Evolutionary conservation across 2,888 invertebrate species (phyloP), one percentile per base, ranked within the genome.

Genomic region (Trisateles emortualis): DNA sequence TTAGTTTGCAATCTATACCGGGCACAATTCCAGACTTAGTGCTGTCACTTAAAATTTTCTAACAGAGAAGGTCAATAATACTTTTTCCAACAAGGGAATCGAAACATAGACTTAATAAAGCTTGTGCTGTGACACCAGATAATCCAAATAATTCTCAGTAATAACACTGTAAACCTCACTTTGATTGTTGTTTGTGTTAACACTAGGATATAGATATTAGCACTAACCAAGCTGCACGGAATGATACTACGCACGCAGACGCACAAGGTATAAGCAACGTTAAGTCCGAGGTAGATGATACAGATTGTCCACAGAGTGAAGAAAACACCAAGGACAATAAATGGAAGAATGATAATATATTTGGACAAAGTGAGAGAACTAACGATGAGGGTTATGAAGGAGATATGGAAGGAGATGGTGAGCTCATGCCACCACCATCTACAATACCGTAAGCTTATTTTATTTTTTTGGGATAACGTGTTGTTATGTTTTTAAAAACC

Each of bases 361-460:
- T 64, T 54, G 76, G 79, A 17, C 78, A 78, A 14, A 49, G 13
- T 17, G 53, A 70, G 58, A 63, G 89, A 78, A 92, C 79, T 16
- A 95, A 95, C 86, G 95, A 95, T 50, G 95, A 95, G 55, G 95
- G 95, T 19, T 95, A 95, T 77, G 94, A 94, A 67, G 90, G 93
- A 1, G 90, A 92, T 54, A 92, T 92, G 83, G 94, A 94, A 69
- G 94, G 94, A 35, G 97, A 97, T 76, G 95, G 95, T 2, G 94
- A 95, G 47, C 94, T 97, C 24, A 98, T 98, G 98, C 98, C 98
- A 1, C 98, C 98, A 1, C 98, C 98, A 0, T 95, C 96, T 55
- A 83, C 92, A 26, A 94, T 95, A 11, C 93, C 89, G 91, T 91
- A 70, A 88, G 91, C n/a, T n/a, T n/a, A n/a, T n/a, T n/a, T n/a